Base-by-base conservation (phyloP, 2,888 invertebrate genomes). In the Atethmia centrago region DNA sequence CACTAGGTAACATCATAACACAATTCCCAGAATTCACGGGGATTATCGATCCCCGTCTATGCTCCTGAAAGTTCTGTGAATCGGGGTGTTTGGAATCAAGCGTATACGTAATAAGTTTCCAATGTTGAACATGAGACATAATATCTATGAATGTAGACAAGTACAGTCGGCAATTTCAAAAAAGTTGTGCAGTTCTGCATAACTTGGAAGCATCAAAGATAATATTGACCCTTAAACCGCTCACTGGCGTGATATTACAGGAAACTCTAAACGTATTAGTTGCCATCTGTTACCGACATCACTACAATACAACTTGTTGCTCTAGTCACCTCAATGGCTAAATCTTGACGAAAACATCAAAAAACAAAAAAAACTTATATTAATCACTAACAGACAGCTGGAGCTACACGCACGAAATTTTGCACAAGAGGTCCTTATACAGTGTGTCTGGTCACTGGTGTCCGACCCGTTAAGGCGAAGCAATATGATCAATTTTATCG, bases 11-110 rank as follows among this genome's bases (percentile, higher is more conserved):
- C 4, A 28, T 36, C 45, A 7, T 28, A 73, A 58, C 65, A 59
- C 14, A 45, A 16, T 76, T 81, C 56, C 25, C 47, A 66, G 61
- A 82, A 77, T 77, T 53, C 28, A 69, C 56, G 56, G 28, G 42
- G 53, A 69, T 65, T n/a, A 49, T 70, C 64, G 53, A 78, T 55
- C 45, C 4, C 14, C 5, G 55, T 21, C 69, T 68, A 49, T 51
- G 45, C 62, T 61, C 66, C 56, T 47, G 31, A 53, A 55, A 74
- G 21, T 77, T 80, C 49, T 63, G 36, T n/a, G 74, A 65, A 72
- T 49, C 25, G 36, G 58, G 64, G 25, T 51, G 47, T 65, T 77
- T 56, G n/a, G 36, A 73, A 73, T 49, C 42, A 53, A 40, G 49
- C n/a, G n/a, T n/a, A n/a, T n/a, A n/a, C n/a, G n/a, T 3, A 58